These are phyloP conservation scores for Nerophis lumbriciformis DNA, from an alignment of 2,113 vertebrate genomes.

Conservation along the genomic window DNA sequence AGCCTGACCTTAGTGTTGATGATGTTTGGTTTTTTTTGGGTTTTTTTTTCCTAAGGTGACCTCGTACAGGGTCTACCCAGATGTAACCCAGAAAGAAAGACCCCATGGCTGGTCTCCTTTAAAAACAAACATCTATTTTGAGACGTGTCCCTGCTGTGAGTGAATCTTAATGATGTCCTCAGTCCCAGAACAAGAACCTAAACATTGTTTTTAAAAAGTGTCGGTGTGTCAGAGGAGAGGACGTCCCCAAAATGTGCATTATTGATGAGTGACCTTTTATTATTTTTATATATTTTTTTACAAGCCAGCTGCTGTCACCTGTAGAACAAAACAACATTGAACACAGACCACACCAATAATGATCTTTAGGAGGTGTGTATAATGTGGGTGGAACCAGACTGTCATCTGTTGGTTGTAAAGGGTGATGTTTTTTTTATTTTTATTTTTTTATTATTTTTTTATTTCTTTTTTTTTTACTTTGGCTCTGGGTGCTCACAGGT, in stretches of 20 bases:
- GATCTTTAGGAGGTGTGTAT: not conserved
- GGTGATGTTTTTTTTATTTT: not conserved
- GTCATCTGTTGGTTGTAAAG: constrained; percentile 60
- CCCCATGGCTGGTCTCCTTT: constrained; percentile 2
- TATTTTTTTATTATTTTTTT: too few species aligned
- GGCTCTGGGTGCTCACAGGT: constrained; percentile 38
- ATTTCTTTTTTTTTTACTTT: constrained; percentile 1
- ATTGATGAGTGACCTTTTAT: constrained; percentile 1
- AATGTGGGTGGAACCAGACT: constrained; percentile 55
- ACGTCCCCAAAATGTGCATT: constrained; percentile 4
- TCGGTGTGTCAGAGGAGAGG: not conserved
- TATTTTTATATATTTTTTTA: not conserved
- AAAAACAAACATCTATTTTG: not conserved
- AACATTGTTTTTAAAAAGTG: constrained; percentile 13
- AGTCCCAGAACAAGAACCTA: not conserved
- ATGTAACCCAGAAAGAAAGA: not conserved
- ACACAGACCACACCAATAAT: constrained; percentile 12
- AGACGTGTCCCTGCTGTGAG: not conserved
- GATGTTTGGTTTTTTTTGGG: not conserved
- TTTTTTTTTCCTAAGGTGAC: constrained; percentile 27
- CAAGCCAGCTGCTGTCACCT: not conserved
- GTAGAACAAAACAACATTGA: constrained; percentile 13
- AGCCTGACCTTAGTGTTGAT: constrained; percentile 27
- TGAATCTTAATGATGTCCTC: not conserved
- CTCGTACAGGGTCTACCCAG: not conserved